Conservation (phyloP, 2,888 invertebrate genomes). For the Agrotis clavis region DNA sequence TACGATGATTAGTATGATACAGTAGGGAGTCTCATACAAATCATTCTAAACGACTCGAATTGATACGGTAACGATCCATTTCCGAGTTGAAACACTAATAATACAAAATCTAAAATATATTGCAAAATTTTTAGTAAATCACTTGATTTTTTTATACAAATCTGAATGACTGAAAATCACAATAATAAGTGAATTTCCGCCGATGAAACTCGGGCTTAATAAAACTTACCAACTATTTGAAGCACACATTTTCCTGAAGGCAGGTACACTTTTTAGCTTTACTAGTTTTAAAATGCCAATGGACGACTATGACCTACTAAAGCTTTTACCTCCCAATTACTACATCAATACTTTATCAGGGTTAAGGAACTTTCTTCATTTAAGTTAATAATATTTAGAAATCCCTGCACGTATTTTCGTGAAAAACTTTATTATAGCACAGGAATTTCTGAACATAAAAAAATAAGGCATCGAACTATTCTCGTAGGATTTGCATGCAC, state of each 20-base stretch:
- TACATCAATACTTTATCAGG: conserved; percentile 20
- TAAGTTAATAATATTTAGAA: conserved; percentile 1
- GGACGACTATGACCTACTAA: conserved; percentile 34
- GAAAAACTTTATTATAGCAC: conserved; percentile 6
- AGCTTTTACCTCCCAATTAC: conserved; percentile 36
- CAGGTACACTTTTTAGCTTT: conserved; percentile 16
- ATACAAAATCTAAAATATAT: background rate
- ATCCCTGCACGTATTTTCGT: conserved; percentile 2
- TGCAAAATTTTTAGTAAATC: background rate
- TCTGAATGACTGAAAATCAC: background rate
- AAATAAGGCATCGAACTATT: conserved; percentile 52
- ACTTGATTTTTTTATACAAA: too few species aligned
- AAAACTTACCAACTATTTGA: conserved; percentile 16
- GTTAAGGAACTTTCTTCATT: background rate
- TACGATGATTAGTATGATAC: too few species aligned
- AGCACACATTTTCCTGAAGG: conserved; percentile 28
- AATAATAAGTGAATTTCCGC: conserved; percentile 12
- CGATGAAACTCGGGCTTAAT: background rate
- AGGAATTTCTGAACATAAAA: conserved; percentile 35
- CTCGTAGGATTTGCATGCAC: conserved; percentile 70
- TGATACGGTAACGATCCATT: too few species aligned
- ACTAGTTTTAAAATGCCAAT: conserved; percentile 40
- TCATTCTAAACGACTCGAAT: too few species aligned
- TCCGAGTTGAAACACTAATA: too few species aligned
- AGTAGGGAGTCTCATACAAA: too few species aligned